Evolutionary conservation across 2,797 vertebrate genomes (phyloP).

Genomic region (Pagetopsis macropterus): DNA sequence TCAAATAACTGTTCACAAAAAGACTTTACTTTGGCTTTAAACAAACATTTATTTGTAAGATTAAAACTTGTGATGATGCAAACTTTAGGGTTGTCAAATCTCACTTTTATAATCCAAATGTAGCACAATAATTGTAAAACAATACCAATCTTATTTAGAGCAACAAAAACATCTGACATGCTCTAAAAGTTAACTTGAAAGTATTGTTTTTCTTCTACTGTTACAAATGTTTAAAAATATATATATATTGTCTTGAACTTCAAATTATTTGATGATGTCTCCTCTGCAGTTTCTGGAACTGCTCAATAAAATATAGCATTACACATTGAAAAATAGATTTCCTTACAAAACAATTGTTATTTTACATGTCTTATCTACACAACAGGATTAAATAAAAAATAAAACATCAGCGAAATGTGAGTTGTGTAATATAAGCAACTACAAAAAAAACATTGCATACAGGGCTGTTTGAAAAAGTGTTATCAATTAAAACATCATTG

Average conservation of each 20-base stretch:
- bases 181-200: too few relatives aligned
- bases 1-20: conserved; percentile 1
- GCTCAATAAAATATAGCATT: conserved; percentile 57
- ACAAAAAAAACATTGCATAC: conserved; percentile 47
- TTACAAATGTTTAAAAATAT: conserved; percentile 33
- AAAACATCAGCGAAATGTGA: conserved; percentile 48
- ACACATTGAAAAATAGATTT: conserved; percentile 61
- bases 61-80: conserved; percentile 38
- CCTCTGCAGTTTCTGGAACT: conserved; percentile 31
- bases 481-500: conserved; percentile 24
- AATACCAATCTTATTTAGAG: conserved; percentile 25
- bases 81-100: conserved; percentile 24
- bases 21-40: conserved; percentile 22
- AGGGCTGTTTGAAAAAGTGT: conserved; percentile 26
- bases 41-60: conserved; percentile 61
- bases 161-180: conserved; percentile 10
- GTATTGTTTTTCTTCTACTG: conserved; percentile 29
- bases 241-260: not conserved
- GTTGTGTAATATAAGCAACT: conserved; percentile 53
- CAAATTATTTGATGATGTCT: conserved; percentile 19
- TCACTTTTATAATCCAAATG: conserved; percentile 4
- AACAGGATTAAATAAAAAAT: conserved; percentile 71
- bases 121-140: conserved; percentile 21
- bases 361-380: conserved; percentile 71
- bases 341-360: conserved; percentile 63